A percentile compares a stretch with the other conserved stretches of the same genome.
phyloP scores from a whole-genome alignment of 2,888 invertebrate species.

The Acanthosoma haemorrhoidale region DNA sequence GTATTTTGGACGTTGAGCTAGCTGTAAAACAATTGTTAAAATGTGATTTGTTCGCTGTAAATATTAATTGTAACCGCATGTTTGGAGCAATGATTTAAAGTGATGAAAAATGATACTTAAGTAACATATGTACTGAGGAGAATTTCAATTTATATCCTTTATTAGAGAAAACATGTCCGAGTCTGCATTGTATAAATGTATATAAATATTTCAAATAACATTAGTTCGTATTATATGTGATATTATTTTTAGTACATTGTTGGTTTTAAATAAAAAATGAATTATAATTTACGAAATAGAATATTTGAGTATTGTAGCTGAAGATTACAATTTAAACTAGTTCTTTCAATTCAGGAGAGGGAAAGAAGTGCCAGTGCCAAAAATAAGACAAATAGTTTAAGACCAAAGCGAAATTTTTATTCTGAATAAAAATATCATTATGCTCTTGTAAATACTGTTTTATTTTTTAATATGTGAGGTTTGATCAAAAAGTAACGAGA shows the following conservation, averaged over 20 bases:
- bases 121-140: too few relatives aligned
- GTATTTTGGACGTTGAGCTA: too few relatives aligned
- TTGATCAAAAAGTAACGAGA: too few relatives aligned
- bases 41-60: too few relatives aligned
- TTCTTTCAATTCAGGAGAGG: conserved; percentile 32
- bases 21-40: too few relatives aligned
- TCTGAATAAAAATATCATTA: conserved; percentile 17
- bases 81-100: background rate
- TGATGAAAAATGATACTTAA: background rate
- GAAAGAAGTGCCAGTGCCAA: conserved; percentile 35
- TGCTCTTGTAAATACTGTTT: conserved; percentile 18
- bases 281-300: background rate
- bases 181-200: conserved; percentile 18
- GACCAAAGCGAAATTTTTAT: conserved; percentile 20
- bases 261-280: background rate
- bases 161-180: background rate
- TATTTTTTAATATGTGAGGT: background rate
- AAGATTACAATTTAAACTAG: conserved; percentile 21
- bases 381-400: conserved; percentile 34
- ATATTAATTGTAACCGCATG: background rate
- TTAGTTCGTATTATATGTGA: background rate
- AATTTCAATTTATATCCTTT: background rate
- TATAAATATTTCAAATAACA: background rate
- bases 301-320: background rate
- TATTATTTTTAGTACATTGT: background rate